Evolutionary conservation across 2,113 vertebrate genomes (phyloP), one percentile per base, ranked within the genome.

Genomic region (Alaudala cheleensis): DNA sequence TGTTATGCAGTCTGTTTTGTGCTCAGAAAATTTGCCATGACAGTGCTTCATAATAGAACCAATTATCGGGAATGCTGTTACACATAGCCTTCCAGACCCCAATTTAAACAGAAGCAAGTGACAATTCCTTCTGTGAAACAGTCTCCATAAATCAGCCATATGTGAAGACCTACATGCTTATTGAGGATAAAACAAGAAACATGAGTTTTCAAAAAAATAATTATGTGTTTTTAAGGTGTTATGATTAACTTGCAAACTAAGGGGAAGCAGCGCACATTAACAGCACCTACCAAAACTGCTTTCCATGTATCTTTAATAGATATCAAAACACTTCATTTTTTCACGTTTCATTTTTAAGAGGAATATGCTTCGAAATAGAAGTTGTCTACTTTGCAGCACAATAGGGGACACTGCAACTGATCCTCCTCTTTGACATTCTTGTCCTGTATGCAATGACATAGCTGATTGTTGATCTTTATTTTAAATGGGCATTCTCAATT

Each of bases 51-150:
- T 97, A 97, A 97, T 91, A 96, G 92, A 97, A 96, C 83, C 89
- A 98, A 97, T 98, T 97, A 98, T 97, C 86, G 97, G 88, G 92
- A 96, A 58, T 95, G 66, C 76, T 96, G 73, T 97, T 97, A 91
- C 64, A 97, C 76, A 79, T 51, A 96, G 93, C 88, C 93, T 97
- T 92, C 91, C 80, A 96, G 96, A 97, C 90, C 92, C 93, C 95
- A 97, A 97, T 98, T 98, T 98, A 96, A 97, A 95, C 69, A 93
- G 86, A 93, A 96, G 57, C 11, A 6, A 96, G 82, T 96, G 92
- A 97, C 86, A 93, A 96, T 97, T 95, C 90, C 61, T 97, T 97
- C 81, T 87, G 87, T 93, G 81, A 95, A 97, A 92, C 69, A 87
- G 61, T 78, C 34, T 97, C 77, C 73, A 54, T 91, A 96, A 90